A percentile compares a stretch with the other conserved stretches of the same genome.
These are phyloP conservation scores for Cavia aperea DNA, from an alignment of 2,113 vertebrate species.

Conservation along the genomic window DNA sequence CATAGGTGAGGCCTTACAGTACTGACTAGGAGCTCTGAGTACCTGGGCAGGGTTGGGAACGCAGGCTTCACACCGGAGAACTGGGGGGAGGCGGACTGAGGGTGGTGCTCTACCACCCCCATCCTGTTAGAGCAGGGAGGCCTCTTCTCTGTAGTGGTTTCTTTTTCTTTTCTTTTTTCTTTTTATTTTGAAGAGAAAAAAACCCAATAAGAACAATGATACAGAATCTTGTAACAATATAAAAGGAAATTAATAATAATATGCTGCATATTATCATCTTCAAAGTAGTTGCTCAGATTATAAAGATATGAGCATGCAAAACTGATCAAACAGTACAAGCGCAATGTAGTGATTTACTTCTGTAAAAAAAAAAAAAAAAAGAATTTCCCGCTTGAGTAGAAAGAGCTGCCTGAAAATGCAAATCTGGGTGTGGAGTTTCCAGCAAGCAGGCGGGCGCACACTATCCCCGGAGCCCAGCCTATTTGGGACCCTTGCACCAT, in stretches of 20 bases:
- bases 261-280: too few species aligned
- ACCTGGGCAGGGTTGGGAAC: too few species aligned
- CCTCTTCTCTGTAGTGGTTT: neutral
- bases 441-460: too few species aligned
- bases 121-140: neutral
- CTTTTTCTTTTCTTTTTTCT: neutral
- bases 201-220: too few species aligned
- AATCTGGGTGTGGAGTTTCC: neutral
- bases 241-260: too few species aligned
- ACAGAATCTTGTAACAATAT: too few species aligned
- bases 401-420: neutral
- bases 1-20: neutral
- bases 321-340: too few species aligned
- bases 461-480: too few species aligned
- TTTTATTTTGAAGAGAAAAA: too few species aligned
- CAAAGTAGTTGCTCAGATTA: too few species aligned
- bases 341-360: neutral
- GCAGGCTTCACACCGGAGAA: neutral
- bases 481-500: too few species aligned
- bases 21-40: neutral
- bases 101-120: neutral
- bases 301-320: too few species aligned
- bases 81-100: neutral
- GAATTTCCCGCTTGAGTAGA: neutral
- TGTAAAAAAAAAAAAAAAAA: neutral